phyloP scores from a whole-genome alignment of 2,888 invertebrate genomes.

The Phoenoteleia sp. region DNA sequence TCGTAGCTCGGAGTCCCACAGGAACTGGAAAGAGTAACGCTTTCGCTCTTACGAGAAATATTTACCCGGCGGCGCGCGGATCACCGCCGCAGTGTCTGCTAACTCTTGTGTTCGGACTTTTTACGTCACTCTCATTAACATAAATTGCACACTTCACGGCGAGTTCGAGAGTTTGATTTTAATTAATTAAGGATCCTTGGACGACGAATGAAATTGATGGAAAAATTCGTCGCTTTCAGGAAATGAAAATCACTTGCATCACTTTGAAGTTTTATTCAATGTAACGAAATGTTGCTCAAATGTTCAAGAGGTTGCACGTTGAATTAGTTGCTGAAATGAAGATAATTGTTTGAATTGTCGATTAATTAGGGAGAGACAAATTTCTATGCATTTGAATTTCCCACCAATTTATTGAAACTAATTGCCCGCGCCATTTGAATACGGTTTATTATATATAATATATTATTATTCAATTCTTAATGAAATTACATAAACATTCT shows the following conservation, averaged over 20 bases:
- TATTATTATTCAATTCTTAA: too few relatives aligned
- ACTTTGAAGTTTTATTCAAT: too few relatives aligned
- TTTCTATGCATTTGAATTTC: too few relatives aligned
- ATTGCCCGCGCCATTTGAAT: too few relatives aligned
- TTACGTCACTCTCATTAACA: conserved; percentile 54
- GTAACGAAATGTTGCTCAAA: too few relatives aligned
- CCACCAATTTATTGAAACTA: too few relatives aligned
- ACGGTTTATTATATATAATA: too few relatives aligned
- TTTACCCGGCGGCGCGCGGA: conserved; percentile 66
- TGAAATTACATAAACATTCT: too few relatives aligned
- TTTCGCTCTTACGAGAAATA: conserved; percentile 76
- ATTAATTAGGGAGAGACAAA: too few relatives aligned
- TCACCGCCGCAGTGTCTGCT: conserved; percentile 47
- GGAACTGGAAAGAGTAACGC: conserved; percentile 68
- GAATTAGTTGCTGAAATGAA: too few relatives aligned
- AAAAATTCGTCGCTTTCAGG: neutral
- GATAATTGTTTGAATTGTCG: too few relatives aligned
- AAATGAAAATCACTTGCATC: conserved; percentile 3
- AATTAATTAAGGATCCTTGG: conserved; percentile 24
- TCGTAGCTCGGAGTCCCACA: conserved; percentile 52
- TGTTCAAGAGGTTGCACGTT: too few relatives aligned
- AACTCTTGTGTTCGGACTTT: conserved; percentile 39
- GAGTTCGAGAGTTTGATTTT: conserved; percentile 36
- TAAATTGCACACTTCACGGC: conserved; percentile 44
- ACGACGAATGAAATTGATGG: neutral